Evolutionary conservation across 2,888 invertebrate genomes (phyloP).

Genomic region (Rapana venosa): DNA sequence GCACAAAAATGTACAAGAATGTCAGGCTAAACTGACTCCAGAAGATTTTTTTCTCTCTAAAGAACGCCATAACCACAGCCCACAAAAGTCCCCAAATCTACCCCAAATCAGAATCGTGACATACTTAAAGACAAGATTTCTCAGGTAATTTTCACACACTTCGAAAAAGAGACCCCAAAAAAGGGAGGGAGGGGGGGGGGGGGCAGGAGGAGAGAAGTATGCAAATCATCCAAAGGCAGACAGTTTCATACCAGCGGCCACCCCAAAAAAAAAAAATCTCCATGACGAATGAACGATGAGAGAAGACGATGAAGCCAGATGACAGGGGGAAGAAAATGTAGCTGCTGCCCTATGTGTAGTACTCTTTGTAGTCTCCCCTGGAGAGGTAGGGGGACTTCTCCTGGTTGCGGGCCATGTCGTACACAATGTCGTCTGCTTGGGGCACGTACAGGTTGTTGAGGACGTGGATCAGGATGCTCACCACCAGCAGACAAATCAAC

Average conservation of each 20-base stretch:
- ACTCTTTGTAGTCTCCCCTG: conserved; percentile 58
- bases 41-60: neutral
- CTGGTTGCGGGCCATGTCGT: conserved; percentile 73
- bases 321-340: neutral
- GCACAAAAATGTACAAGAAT: too few relatives aligned
- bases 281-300: neutral
- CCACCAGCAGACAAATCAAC: conserved; percentile 62
- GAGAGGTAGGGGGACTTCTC: conserved; percentile 74
- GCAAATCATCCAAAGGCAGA: neutral
- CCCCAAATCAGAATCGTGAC: neutral
- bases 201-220: neutral
- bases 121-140: neutral
- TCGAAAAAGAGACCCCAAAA: neutral
- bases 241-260: neutral
- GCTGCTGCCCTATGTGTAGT: conserved; percentile 49
- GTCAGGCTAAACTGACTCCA: neutral
- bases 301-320: neutral
- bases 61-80: neutral
- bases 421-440: conserved; percentile 71
- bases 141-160: neutral
- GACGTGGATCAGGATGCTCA: conserved; percentile 60
- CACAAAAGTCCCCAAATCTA: neutral
- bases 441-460: conserved; percentile 54
- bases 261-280: neutral
- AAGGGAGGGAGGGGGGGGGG: neutral